Conservation (phyloP, 2,888 invertebrate species). For the Quadriops clusia region DNA sequence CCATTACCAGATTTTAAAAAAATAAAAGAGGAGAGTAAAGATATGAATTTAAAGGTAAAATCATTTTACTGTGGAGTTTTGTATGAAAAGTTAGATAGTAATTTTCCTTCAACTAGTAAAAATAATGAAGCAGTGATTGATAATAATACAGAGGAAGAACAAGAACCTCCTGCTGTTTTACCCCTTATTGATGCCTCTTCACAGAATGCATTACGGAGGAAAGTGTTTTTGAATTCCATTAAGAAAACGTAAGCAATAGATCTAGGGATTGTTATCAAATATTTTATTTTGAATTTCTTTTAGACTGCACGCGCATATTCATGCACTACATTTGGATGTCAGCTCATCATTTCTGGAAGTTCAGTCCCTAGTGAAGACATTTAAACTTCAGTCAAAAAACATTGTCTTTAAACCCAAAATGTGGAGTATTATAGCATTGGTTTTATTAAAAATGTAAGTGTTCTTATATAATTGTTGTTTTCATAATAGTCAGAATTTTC, state of each 20-base stretch:
- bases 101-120: conserved; percentile 20
- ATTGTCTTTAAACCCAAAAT: conserved; percentile 59
- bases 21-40: conserved; percentile 50
- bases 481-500: not conserved
- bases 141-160: conserved; percentile 31
- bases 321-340: conserved; percentile 13
- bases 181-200: conserved; percentile 56
- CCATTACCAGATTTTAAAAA: conserved; percentile 52
- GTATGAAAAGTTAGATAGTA: conserved; percentile 28
- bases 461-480: not conserved
- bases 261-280: conserved; percentile 3
- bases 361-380: conserved; percentile 47
- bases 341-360: conserved; percentile 31
- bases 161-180: conserved; percentile 37
- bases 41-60: conserved; percentile 51
- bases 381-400: conserved; percentile 56
- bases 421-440: conserved; percentile 58
- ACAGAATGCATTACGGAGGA: conserved; percentile 52
- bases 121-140: conserved; percentile 19
- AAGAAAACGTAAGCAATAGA: conserved; percentile 44
- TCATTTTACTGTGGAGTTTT: conserved; percentile 49
- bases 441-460: conserved; percentile 55
- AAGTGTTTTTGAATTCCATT: conserved; percentile 56
- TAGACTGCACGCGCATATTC: conserved; percentile 12
- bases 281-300: conserved; percentile 7